phyloP scores from a whole-genome alignment of 1,140 invertebrate species.

The Papilio aristodemus region DNA sequence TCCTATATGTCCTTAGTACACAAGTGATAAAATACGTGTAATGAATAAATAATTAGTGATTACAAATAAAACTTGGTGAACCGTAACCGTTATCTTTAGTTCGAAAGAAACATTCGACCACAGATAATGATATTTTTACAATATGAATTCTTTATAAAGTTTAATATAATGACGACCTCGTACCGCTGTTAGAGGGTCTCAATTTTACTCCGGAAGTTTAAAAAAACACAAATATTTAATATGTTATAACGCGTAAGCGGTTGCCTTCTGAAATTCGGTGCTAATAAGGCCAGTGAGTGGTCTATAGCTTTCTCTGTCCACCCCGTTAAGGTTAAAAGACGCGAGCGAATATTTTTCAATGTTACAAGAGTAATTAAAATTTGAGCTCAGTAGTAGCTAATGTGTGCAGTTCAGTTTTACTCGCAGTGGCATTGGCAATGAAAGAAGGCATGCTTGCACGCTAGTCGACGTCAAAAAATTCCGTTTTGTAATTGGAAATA shows the following conservation, averaged over 20 bases:
- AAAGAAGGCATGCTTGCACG: conserved; percentile 62
- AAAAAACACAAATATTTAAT: not conserved
- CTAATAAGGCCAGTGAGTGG: not conserved
- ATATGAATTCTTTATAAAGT: not conserved
- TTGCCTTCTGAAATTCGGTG: not conserved
- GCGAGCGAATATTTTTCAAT: not conserved
- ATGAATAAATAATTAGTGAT: conserved; percentile 1
- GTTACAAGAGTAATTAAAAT: conserved; percentile 10
- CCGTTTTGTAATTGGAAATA: conserved; percentile 68
- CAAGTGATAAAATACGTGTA: not conserved
- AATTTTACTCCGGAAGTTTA: not conserved
- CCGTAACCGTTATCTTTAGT: not conserved
- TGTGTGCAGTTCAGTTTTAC: conserved; percentile 31
- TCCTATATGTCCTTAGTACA: conserved; percentile 11
- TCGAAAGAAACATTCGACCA: not conserved
- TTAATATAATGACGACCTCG: not conserved
- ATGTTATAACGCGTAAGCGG: not conserved
- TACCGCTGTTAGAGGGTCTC: too few species aligned
- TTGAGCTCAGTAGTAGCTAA: conserved; percentile 33
- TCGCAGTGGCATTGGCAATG: conserved; percentile 63
- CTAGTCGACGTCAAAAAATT: conserved; percentile 56
- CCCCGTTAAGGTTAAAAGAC: not conserved
- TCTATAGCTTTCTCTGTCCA: not conserved
- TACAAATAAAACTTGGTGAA: not conserved
- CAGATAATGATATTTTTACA: not conserved